Conservation (phyloP, 2,888 invertebrate species). For the Caenorhabditis zanzibari region DNA sequence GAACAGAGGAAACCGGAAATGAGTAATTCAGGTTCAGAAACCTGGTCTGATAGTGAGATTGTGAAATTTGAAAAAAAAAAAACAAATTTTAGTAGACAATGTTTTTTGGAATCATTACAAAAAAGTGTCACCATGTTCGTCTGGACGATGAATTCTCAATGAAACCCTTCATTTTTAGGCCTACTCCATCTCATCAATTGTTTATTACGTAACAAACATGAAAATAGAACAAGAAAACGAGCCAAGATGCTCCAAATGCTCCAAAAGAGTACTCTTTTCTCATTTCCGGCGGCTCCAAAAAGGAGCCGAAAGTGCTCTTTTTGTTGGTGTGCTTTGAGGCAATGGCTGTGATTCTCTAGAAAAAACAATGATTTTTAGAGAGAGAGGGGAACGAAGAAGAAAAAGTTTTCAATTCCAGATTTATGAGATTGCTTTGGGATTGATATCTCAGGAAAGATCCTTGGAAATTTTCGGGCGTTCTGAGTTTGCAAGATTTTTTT, state of each 20-base stretch:
- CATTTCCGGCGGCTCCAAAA: slow-evolving; percentile 35
- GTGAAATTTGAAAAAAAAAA: not conserved
- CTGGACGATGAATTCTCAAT: slow-evolving; percentile 27
- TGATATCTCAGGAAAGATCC: not conserved
- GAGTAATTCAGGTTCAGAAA: not conserved
- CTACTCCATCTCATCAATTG: slow-evolving; percentile 34
- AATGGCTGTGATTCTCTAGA: slow-evolving; percentile 12
- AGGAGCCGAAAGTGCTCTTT: slow-evolving; percentile 46
- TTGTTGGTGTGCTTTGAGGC: slow-evolving; percentile 42
- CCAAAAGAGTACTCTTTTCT: slow-evolving; percentile 39
- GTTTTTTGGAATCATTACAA: not conserved
- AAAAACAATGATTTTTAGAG: not conserved
- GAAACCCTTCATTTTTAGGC: not conserved
- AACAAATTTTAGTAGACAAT: not conserved
- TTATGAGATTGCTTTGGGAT: slow-evolving; percentile 38
- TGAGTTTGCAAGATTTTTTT: not conserved
- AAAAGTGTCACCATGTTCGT: not conserved
- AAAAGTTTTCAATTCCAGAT: slow-evolving; percentile 23
- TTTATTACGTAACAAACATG: slow-evolving; percentile 47
- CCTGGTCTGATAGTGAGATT: not conserved
- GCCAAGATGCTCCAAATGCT: slow-evolving; percentile 21
- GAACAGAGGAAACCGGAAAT: not conserved
- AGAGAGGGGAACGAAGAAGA: not conserved
- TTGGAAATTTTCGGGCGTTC: not conserved
- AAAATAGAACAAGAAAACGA: slow-evolving; percentile 28